Base-by-base conservation (phyloP, 2,113 vertebrate genomes). In the Setophaga kirtlandii region DNA sequence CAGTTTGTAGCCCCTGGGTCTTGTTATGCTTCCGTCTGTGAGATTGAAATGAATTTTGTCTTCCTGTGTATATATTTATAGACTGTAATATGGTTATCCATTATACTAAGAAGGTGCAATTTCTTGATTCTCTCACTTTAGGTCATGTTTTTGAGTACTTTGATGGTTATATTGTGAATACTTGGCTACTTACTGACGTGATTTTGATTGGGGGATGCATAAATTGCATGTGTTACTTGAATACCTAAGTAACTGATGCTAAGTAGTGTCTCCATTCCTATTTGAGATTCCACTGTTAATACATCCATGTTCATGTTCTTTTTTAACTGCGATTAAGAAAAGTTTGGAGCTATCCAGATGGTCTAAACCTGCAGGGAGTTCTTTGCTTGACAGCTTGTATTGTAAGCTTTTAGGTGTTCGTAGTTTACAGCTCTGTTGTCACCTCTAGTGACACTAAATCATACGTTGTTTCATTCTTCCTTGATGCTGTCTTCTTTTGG, bases 361-460 rank as follows among this genome's bases (percentile, higher is more conserved):
- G 90, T 84, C 69, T 82, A 84, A 95, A 96, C 71, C 90, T 91
- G 65, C 65, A 91, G 90, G 87, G 84, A 94, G 58, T 78, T 95
- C 90, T 94, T 78, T 87, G 64, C 81, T 77, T 93, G 92, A 87
- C 87, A 95, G 87, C 47, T 95, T 93, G 30, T 89, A 81, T 81
- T 67, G 56, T 70, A 89, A 87, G 44, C 47, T 91, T 94, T 89
- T 78, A 89, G 77, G 39, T 96, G 60, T 83, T 96, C 90, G 86
- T 79, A 76, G 47, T 88, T 94, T 92, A 89, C 65, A 93, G 52
- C 77, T 95, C 69, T 84, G 10, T 93, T 87, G 56, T 91, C 73
- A 93, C 81, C 69, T 94, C 74, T 71, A 65, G 64, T 93, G 81
- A 78, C 58, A 75, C 56, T 93, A 70, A 62, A 89, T 94, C 87